Conservation (phyloP, 2,113 vertebrate species). For the Felis chaus region DNA sequence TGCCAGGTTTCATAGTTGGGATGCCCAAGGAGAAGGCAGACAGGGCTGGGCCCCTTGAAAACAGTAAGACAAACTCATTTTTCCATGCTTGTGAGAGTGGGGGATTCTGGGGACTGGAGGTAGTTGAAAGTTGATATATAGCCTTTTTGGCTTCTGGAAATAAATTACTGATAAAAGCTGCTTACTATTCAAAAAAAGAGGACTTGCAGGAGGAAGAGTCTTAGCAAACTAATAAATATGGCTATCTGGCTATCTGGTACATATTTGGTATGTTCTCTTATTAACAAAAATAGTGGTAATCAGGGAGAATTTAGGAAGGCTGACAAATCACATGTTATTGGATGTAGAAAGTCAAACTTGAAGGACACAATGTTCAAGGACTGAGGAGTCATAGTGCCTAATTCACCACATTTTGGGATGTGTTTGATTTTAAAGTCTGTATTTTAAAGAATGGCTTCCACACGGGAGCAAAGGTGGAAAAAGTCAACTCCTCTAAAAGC, state of each 20-base stretch:
- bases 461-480: not conserved
- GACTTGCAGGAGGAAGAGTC: not conserved
- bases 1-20: not conserved
- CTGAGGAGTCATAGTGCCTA: not conserved
- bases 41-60: not conserved
- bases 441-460: conserved; percentile 34
- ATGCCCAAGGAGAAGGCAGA: rapidly evolving
- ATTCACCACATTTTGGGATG: not conserved
- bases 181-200: not conserved
- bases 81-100: not conserved
- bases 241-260: not conserved
- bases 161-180: not conserved
- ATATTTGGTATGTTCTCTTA: not conserved
- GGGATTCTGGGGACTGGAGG: not conserved
- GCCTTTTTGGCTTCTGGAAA: not conserved
- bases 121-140: not conserved
- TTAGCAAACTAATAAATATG: not conserved
- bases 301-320: not conserved
- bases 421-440: not conserved
- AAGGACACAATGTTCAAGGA: not conserved
- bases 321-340: not conserved
- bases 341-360: not conserved
- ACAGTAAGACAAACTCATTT: not conserved
- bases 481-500: not conserved
- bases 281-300: not conserved